phyloP scores from a whole-genome alignment of 2,113 vertebrate species.

The Hippocampus comes region DNA sequence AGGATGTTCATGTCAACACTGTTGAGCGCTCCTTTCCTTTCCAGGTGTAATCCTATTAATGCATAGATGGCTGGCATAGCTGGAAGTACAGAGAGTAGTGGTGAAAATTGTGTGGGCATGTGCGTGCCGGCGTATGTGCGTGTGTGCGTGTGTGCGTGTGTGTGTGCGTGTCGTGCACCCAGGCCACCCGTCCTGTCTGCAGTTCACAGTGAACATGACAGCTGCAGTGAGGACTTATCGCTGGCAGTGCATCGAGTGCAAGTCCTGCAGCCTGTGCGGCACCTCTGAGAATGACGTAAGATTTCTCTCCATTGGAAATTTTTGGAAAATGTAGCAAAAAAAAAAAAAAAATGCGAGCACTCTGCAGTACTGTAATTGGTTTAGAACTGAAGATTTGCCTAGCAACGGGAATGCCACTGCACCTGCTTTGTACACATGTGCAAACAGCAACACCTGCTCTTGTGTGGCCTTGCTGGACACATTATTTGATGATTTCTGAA shows the following conservation, averaged over 20 bases:
- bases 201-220: conserved; percentile 95
- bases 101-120: conserved; percentile 48
- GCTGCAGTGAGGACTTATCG: conserved; percentile 90
- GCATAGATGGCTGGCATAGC: conserved; percentile 19
- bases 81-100: conserved; percentile 34
- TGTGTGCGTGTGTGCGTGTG: conserved; percentile 33
- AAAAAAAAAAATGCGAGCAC: background rate
- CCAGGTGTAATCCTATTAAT: conserved; percentile 9
- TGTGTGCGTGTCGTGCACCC: conserved; percentile 42
- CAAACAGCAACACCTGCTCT: background rate
- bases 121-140: conserved; percentile 23
- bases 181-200: conserved; percentile 93
- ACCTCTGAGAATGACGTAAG: conserved; percentile 92
- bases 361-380: background rate
- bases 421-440: background rate
- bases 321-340: background rate
- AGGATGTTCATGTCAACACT: background rate
- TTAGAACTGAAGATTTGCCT: background rate
- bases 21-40: background rate
- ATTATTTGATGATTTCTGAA: background rate
- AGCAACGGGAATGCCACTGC: background rate
- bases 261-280: conserved; percentile 91
- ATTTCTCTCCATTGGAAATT: conserved; percentile 31
- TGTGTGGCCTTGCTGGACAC: background rate
- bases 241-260: conserved; percentile 96